Evolutionary conservation across 2,888 invertebrate species (phyloP).

Genomic region (Perithous albicinctus): DNA sequence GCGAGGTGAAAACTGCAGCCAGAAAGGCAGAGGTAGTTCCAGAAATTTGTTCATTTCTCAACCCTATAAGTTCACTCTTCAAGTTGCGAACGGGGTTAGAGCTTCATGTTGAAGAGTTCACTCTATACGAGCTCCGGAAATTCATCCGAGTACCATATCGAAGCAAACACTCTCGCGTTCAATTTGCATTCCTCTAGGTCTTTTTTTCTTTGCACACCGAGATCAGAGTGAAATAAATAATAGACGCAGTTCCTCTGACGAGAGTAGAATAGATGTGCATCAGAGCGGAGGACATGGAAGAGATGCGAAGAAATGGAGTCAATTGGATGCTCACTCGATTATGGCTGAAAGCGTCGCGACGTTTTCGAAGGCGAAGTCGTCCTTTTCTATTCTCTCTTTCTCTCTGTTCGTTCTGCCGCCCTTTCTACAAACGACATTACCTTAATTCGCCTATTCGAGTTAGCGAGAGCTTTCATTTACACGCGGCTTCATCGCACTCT

Average conservation of each 20-base stretch:
- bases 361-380: slow-evolving; percentile 35
- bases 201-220: slow-evolving; percentile 5
- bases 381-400: slow-evolving; percentile 39
- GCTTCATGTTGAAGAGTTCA: slow-evolving; percentile 15
- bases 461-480: slow-evolving; percentile 67
- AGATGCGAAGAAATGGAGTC: slow-evolving; percentile 64
- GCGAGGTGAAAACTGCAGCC: slow-evolving; percentile 15
- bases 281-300: slow-evolving; percentile 25
- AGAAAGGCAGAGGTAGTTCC: slow-evolving; percentile 29
- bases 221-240: slow-evolving; percentile 37
- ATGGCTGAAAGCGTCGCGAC: slow-evolving; percentile 58
- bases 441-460: slow-evolving; percentile 68
- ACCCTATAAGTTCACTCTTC: slow-evolving; percentile 20
- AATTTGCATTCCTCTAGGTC: slow-evolving; percentile 19
- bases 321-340: slow-evolving; percentile 69
- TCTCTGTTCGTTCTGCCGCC: slow-evolving; percentile 58
- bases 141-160: slow-evolving; percentile 29
- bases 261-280: slow-evolving; percentile 38
- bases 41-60: slow-evolving; percentile 56
- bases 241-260: slow-evolving; percentile 30
- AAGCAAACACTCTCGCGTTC: slow-evolving; percentile 16
- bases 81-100: slow-evolving; percentile 1
- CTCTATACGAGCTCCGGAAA: slow-evolving; percentile 26
- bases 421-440: slow-evolving; percentile 63
- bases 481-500: slow-evolving; percentile 55